Evolutionary conservation across 2,888 invertebrate genomes (phyloP).

Genomic region (Enoplolaimus lenunculus): DNA sequence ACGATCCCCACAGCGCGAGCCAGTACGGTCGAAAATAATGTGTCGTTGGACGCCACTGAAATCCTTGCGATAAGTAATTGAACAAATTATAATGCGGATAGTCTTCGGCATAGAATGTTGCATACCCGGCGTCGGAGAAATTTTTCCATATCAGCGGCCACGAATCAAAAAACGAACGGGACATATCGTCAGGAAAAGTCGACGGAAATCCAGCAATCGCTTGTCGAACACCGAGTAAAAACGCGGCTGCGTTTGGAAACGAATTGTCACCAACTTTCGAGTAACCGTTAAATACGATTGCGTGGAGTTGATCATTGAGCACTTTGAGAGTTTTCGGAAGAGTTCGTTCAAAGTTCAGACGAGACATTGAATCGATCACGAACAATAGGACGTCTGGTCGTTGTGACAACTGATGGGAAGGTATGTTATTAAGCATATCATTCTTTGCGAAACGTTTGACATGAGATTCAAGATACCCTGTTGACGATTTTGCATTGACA

Average conservation of each 20-base stretch:
- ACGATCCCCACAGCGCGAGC: constrained; percentile 36
- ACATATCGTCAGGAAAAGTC: constrained; percentile 28
- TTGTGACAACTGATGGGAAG: not conserved
- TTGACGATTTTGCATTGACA: not conserved
- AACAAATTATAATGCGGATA: constrained; percentile 42
- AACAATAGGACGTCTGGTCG: constrained; percentile 40
- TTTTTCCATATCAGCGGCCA: constrained; percentile 42
- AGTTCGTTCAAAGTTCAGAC: constrained; percentile 39
- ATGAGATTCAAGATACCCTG: too few species aligned
- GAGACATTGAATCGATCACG: constrained; percentile 43
- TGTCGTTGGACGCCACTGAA: constrained; percentile 40
- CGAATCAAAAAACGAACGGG: constrained; percentile 33
- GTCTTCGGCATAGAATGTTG: constrained; percentile 43
- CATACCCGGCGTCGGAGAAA: constrained; percentile 35
- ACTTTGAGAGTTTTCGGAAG: constrained; percentile 36
- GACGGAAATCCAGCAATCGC: constrained; percentile 10
- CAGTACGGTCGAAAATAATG: constrained; percentile 41
- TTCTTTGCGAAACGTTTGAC: too few species aligned
- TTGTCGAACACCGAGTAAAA: constrained; percentile 34
- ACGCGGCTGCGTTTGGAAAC: constrained; percentile 41
- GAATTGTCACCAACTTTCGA: constrained; percentile 44
- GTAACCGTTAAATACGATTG: constrained; percentile 39
- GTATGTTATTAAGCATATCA: too few species aligned
- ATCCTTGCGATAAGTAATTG: constrained; percentile 41
- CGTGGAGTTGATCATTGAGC: constrained; percentile 31